Base-by-base conservation (phyloP, 2,888 invertebrate species). In the Elegia similella region DNA sequence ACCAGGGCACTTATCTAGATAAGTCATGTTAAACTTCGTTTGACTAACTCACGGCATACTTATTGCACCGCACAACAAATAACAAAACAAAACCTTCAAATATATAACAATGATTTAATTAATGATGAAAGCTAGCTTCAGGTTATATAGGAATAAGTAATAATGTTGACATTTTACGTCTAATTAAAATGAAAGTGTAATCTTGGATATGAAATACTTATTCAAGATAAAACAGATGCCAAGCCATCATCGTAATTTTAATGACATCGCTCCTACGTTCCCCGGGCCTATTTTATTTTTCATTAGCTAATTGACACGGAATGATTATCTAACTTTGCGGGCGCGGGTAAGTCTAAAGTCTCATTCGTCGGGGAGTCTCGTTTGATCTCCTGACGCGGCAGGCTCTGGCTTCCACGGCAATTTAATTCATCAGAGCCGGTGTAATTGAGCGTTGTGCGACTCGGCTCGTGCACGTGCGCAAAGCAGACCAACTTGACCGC, bases 221-320 rank as follows among this genome's bases (percentile, higher is more conserved):
- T 48, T 58, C 46, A 67, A 61, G 67, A 72, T 71, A 70, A 82
- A 87, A 84, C 90, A 89, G 90, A 91, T 82, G 85, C 81, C 85
- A 70, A 74, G 74, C 75, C 78, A 79, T 84, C 87, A 78, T 76
- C 76, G 74, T 86, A 88, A 91, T 88, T 87, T 88, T 84, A 86
- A 89, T 88, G 84, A 86, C 75, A 72, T 68, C 67, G 73, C 70
- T 74, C 70, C 76, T 75, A 76, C 76, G 79, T 78, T 82, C 73
- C 71, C 74, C 68, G 68, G 64, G 84, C 78, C 86, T 84, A 84
- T 86, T 87, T 80, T 79, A 89, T 86, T 86, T 88, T 91, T 89
- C 90, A 91, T 91, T 91, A 91, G 89, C 90, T 91, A 91, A 91
- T 91, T 90, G 90, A 89, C 82, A 84, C 80, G 78, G 78, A 84